Percentiles rank a stretch among this genome's conserved stretches.
These are phyloP conservation scores for Stenolophus ochropezus DNA, from an alignment of 2,888 invertebrate genomes.

Conservation along the genomic window DNA sequence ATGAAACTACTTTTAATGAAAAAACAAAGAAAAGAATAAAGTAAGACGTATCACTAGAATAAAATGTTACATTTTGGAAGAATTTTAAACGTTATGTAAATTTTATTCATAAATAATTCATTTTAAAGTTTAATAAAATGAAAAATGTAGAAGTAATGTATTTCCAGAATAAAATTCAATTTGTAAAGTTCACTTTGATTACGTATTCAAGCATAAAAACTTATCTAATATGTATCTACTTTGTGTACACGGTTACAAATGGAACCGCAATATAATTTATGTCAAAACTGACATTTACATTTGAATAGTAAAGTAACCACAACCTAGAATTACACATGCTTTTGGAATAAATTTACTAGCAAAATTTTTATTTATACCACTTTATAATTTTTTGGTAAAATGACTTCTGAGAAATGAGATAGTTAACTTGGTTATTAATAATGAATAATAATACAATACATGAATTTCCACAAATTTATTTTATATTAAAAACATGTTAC, in stretches of 20 bases:
- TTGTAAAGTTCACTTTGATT: conserved; percentile 13
- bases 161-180: conserved; percentile 15
- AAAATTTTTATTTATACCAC: not conserved
- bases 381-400: not conserved
- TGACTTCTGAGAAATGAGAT: not conserved
- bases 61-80: not conserved
- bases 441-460: no score
- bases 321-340: not conserved
- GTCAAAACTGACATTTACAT: not conserved
- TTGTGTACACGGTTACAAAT: not conserved
- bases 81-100: conserved; percentile 18
- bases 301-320: not conserved
- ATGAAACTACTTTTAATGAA: conserved; percentile 14
- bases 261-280: not conserved
- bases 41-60: not conserved
- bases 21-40: not conserved
- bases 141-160: conserved; percentile 4
- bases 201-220: not conserved
- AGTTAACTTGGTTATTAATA: not conserved
- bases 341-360: not conserved
- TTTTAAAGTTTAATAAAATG: conserved; percentile 23
- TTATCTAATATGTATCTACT: not conserved
- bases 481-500: no score
- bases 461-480: no score
- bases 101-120: conserved; percentile 21